Base-by-base conservation (phyloP, 1,140 invertebrate species). In the Ips nitidus region DNA sequence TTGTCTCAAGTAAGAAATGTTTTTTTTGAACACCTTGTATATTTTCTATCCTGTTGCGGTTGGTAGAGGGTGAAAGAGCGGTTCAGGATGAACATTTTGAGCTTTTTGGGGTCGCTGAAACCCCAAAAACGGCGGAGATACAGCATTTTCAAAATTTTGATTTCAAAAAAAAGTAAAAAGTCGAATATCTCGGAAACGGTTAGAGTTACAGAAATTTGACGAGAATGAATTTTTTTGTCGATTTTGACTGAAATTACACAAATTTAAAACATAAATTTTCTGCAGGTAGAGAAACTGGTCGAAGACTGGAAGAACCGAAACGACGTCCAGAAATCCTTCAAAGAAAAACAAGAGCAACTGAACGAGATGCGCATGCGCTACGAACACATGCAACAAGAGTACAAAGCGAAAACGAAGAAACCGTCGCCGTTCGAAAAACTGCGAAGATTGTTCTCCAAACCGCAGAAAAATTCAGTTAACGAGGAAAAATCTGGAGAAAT, bases 271-370 rank as follows among this genome's bases (percentile, higher is more conserved):
- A 55, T 55, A 22, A 50, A 50, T 8, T 50, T 36, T 39, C 52
- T 65, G 5, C 40, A 65, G 63, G 66, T 66, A 2, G 92, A 94
- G 81, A 87, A 91, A 74, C 81, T 94, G 4, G 92, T 94, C 5
- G 89, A 91, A 79, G 89, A 89, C 75, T 95, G 92, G 92, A 87
- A 88, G 73, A 91, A 91, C 72, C 85, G 93, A 62, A 92, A 93
- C 74, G 92, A 94, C 78, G 92, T 93, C 0, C 90, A 93, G 74
- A 91, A 92, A 75, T 93, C 91, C 1, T 88, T 93, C 67, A 91
- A 90, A 74, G 92, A 94, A 67, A 94, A 94, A 77, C 89, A 93
- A 76, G 89, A 91, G 39, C 90, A 93, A 74, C 81, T 94, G 3
- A 88, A 88, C 58, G 87, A 89, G 74, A 90, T 94, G 89, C 82